Percentiles rank a stretch among this genome's conserved stretches.
Conservation (phyloP, 2,113 vertebrate species). For the Prionailurus bengalensis region DNA sequence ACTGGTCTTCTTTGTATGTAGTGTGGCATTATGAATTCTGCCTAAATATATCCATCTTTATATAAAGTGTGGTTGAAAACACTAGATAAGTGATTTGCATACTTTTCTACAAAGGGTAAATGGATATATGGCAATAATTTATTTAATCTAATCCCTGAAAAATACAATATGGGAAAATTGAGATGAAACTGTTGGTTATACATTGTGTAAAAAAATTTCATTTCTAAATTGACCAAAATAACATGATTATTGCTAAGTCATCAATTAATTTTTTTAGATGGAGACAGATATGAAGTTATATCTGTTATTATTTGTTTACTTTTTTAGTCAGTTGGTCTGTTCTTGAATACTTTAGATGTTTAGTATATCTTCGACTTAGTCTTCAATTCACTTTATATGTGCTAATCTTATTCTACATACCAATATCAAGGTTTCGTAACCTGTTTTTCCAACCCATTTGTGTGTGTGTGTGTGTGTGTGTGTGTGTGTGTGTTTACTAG, state of each 20-base stretch:
- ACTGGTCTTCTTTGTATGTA: background rate
- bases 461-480: background rate
- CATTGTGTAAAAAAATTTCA: background rate
- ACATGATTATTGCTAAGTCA: background rate
- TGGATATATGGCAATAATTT: background rate
- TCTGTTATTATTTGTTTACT: background rate
- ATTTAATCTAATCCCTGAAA: background rate
- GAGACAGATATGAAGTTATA: background rate
- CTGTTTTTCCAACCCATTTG: background rate
- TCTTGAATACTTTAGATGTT: background rate
- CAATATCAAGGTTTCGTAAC: background rate
- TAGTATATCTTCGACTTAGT: background rate
- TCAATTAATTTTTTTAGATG: constrained; percentile 13
- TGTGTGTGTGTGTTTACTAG: background rate
- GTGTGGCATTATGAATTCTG: background rate
- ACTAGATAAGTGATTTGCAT: background rate
- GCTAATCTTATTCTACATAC: background rate
- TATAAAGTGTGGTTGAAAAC: background rate
- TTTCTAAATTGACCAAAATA: background rate
- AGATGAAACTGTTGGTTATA: background rate
- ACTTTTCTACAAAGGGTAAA: background rate
- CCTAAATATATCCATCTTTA: background rate
- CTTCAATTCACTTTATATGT: background rate
- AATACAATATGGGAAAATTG: background rate
- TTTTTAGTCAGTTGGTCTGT: background rate